Evolutionary conservation across 2,113 vertebrate genomes (phyloP).

Genomic region (Sitta europaea): DNA sequence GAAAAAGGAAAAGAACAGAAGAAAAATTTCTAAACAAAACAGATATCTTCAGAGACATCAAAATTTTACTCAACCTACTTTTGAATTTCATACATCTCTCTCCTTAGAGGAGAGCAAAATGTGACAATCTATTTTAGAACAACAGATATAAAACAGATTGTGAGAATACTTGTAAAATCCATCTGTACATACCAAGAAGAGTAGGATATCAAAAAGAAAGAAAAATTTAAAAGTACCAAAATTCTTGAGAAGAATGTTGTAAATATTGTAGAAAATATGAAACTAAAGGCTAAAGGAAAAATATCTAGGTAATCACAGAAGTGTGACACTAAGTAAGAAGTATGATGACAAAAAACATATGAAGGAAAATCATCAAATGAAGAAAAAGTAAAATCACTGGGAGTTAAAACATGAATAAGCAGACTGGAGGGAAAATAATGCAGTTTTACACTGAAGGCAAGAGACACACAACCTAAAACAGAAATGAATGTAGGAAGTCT

Average conservation of each 20-base stretch:
- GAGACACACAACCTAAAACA: neutral
- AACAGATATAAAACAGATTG: neutral
- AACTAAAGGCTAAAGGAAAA: neutral
- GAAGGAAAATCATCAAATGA: neutral
- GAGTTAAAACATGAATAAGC: neutral
- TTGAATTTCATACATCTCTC: neutral
- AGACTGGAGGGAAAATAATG: neutral
- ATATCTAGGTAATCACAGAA: neutral
- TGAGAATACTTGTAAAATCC: neutral
- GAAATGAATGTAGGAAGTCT: neutral
- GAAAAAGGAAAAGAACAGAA: neutral
- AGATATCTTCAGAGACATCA: neutral
- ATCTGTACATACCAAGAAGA: neutral
- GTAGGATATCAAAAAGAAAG: accelerated
- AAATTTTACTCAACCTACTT: neutral
- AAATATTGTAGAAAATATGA: neutral
- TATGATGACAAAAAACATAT: neutral
- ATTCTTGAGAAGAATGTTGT: neutral
- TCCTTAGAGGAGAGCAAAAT: neutral
- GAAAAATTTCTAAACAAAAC: neutral
- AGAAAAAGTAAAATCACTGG: neutral
- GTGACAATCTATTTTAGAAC: neutral
- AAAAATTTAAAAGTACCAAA: neutral
- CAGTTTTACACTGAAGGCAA: neutral
- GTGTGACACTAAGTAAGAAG: neutral